Evolutionary conservation across 2,888 invertebrate species (phyloP).

Genomic region (Sylvicola cinctus): DNA sequence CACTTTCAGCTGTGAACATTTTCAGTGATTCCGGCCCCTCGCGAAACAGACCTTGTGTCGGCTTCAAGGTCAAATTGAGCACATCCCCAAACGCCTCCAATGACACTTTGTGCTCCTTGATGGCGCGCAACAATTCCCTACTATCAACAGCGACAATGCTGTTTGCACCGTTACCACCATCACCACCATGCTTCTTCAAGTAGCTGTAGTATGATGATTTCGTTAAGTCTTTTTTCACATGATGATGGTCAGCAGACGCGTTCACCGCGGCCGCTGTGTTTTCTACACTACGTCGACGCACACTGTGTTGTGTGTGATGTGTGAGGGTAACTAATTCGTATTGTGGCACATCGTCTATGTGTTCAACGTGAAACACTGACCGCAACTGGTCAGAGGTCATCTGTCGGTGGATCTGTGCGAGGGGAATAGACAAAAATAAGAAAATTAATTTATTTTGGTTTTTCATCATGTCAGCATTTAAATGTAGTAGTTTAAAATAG

Average conservation of each 20-base stretch:
- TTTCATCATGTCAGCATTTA: no score
- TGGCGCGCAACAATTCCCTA: slow-evolving; percentile 12
- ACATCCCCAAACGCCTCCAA: slow-evolving; percentile 63
- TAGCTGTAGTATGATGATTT: slow-evolving; percentile 24
- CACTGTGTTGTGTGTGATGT: slow-evolving; percentile 31
- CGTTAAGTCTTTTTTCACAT: slow-evolving; percentile 26
- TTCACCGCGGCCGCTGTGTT: slow-evolving; percentile 11
- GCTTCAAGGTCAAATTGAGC: slow-evolving; percentile 44
- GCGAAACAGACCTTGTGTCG: slow-evolving; percentile 57
- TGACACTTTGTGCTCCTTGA: slow-evolving; percentile 37
- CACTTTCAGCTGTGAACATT: slow-evolving; percentile 61
- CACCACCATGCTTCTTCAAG: slow-evolving; percentile 6
- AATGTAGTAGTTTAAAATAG: no score
- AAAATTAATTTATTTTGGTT: no score
- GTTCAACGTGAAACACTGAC: slow-evolving; percentile 66
- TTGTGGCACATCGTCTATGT: slow-evolving; percentile 55
- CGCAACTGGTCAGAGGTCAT: slow-evolving; percentile 69
- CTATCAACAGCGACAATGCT: slow-evolving; percentile 6
- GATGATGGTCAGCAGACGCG: slow-evolving; percentile 12
- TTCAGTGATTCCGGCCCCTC: slow-evolving; percentile 40
- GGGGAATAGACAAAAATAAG: neutral
- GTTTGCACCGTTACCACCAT: slow-evolving; percentile 9
- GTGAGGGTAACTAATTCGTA: slow-evolving; percentile 65
- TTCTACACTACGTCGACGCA: slow-evolving; percentile 11
- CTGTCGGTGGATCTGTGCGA: slow-evolving; percentile 60